Evolutionary conservation across 2,888 invertebrate genomes (phyloP).

Genomic region (Acleris holmiana): DNA sequence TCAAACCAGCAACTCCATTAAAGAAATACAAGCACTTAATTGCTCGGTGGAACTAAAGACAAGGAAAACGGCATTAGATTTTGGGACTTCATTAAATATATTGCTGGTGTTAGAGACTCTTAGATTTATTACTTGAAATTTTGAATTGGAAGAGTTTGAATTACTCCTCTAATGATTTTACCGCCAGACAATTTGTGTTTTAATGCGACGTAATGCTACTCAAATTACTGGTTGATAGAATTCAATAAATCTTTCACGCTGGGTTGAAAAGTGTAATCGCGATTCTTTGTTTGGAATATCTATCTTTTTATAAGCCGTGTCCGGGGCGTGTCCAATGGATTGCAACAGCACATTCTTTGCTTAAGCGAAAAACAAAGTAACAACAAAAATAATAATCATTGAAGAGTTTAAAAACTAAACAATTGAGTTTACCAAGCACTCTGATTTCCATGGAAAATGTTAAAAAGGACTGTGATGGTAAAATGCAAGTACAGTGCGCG

Average conservation of each 20-base stretch:
- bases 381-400: too few relatives aligned
- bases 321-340: too few relatives aligned
- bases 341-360: too few relatives aligned
- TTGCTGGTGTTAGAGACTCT: constrained; percentile 44
- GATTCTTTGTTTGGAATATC: too few relatives aligned
- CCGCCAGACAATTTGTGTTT: constrained; percentile 18
- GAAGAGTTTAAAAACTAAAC: too few relatives aligned
- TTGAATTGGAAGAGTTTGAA: constrained; percentile 37
- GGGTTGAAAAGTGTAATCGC: too few relatives aligned
- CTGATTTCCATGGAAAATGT: too few relatives aligned
- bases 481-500: too few relatives aligned
- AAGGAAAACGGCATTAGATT: constrained; percentile 45
- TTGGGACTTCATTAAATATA: constrained; percentile 45
- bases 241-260: background rate
- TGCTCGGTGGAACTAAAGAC: constrained; percentile 42
- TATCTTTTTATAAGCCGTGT: too few relatives aligned
- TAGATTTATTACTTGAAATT: constrained; percentile 43
- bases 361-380: too few relatives aligned
- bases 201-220: constrained; percentile 12
- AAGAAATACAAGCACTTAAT: constrained; percentile 38
- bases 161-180: constrained; percentile 33
- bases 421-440: too few relatives aligned
- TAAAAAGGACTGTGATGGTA: too few relatives aligned
- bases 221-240: constrained; percentile 7
- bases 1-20: constrained; percentile 27